Base-by-base conservation (phyloP, 2,888 invertebrate species). In the Xestobium rufovillosum region DNA sequence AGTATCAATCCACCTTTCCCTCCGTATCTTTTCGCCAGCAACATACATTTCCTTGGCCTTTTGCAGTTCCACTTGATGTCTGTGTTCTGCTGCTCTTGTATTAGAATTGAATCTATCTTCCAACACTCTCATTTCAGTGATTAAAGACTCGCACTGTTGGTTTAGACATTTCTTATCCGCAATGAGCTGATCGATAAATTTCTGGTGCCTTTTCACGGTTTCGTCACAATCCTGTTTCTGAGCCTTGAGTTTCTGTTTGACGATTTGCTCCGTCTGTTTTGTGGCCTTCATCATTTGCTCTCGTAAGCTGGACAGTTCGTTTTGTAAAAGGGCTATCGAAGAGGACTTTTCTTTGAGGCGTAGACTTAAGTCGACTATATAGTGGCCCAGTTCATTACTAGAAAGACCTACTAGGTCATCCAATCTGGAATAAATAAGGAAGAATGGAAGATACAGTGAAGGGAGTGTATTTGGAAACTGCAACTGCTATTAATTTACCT, bases 1-100 rank as follows among this genome's bases (percentile, higher is more conserved):
- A 38, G 78, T 78, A 33, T 85, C 79, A 26, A 88, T 78, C 88
- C 89, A 88, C 34, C 82, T 76, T 55, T 88, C 86, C 14, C 80
- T 66, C 6, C 76, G 65, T 9, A 78, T 66, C 57, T 84, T 88
- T 57, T 89, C 88, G 0, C 83, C 80, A 14, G 83, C 85, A 14
- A 76, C 69, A 45, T 82, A 80, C 51, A 82, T 80, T 57, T 88
- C 86, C 56, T 82, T 82, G 19, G 79, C 72, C 46, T 82, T 78
- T 31, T 80, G 71, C 33, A 88, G 58, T 57, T 89, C 87, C 2
- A 87, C 71, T 45, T 77, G 73, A 57, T 88, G 78, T 16, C 82
- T 75, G 40, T 88, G 85, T 40, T 84, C 82, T 31, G 80, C 65
- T 14, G 80, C 75, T 55, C 79, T 81, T 47, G 80, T 66, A 15